A percentile compares a stretch with the other conserved stretches of the same genome.
Conservation (phyloP, 2,888 invertebrate genomes). For the Mantis religiosa region DNA sequence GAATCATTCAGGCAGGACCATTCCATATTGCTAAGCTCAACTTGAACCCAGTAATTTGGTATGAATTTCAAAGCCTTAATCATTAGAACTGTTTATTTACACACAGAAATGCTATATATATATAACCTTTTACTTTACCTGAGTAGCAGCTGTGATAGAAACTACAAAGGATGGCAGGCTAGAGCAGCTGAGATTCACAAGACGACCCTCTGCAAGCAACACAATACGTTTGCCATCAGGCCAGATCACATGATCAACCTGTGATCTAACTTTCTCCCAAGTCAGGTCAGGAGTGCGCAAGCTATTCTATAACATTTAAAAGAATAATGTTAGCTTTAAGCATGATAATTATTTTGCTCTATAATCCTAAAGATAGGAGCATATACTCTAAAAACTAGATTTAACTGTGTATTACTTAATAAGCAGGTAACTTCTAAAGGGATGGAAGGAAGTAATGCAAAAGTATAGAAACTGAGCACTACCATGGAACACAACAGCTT, state of each 20-base stretch:
- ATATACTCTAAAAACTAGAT: neutral
- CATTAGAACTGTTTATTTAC: neutral
- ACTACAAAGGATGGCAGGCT: conserved; percentile 97
- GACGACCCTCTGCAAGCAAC: conserved; percentile 86
- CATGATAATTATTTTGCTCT: neutral
- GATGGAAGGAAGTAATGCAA: no score
- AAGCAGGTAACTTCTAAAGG: no score
- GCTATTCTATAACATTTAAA: conserved; percentile 59
- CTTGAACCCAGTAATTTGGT: neutral
- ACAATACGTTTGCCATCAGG: conserved; percentile 94
- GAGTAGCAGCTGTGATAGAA: conserved; percentile 95
- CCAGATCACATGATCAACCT: conserved; percentile 98
- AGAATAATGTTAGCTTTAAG: neutral
- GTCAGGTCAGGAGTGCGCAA: conserved; percentile 89
- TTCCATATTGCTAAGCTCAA: neutral
- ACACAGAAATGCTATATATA: no score
- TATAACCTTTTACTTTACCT: conserved; percentile 48
- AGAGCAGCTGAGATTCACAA: conserved; percentile 94
- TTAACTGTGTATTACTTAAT: no score
- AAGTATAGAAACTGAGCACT: no score
- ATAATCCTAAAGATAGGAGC: neutral
- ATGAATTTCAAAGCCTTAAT: neutral
- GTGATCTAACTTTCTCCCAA: conserved; percentile 96
- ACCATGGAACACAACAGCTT: no score
- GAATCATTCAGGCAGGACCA: no score